Conservation (phyloP, 2,797 vertebrate genomes). For the Gadopsis bispinosus region DNA sequence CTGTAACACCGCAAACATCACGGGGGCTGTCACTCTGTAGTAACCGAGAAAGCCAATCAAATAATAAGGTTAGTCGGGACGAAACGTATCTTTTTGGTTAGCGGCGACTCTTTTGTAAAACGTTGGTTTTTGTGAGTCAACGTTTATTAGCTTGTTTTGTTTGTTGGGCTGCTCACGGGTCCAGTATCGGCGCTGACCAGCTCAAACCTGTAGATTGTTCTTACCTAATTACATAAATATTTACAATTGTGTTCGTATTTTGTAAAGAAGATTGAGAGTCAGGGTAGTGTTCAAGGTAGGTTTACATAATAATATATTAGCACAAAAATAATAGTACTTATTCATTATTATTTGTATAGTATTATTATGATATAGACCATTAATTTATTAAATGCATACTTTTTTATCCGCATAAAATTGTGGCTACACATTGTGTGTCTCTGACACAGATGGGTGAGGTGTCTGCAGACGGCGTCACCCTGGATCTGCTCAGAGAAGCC, state of each 20-base stretch:
- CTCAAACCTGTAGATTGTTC: not conserved
- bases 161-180: not conserved
- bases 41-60: not conserved
- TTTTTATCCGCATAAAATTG: not conserved
- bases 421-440: not conserved
- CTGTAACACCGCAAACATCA: constrained; percentile 22
- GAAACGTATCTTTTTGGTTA: not conserved
- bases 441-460: constrained; percentile 73
- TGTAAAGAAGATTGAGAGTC: not conserved
- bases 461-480: constrained; percentile 71
- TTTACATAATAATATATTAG: not conserved
- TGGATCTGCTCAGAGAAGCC: constrained; percentile 80
- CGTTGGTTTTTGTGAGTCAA: not conserved
- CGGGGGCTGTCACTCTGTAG: not conserved
- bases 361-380: not conserved
- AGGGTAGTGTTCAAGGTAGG: not conserved
- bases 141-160: not conserved
- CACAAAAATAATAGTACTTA: not conserved
- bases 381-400: not conserved
- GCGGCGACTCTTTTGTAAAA: not conserved
- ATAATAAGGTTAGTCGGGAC: constrained; percentile 38
- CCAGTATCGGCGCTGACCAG: not conserved
- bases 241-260: not conserved
- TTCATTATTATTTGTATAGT: too few relatives aligned
- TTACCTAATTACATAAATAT: not conserved